A percentile compares a stretch with the other conserved stretches of the same genome.
phyloP scores from a whole-genome alignment of 2,113 vertebrate species.

The Bos taurus region ARS-UCD2.0 NC_037336.1:63656501-63657000 shows the following conservation, averaged over 20 bases:
- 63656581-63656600: background rate
- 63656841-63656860: background rate
- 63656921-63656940: background rate
- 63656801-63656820: background rate
- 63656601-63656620: background rate
- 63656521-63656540: background rate
- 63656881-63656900: background rate
- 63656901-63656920: background rate
- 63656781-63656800: background rate
- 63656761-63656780: background rate
- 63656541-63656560: background rate
- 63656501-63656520: background rate
- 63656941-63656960: background rate
- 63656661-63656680: background rate
- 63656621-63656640: background rate
- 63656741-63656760: background rate
- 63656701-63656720: background rate
- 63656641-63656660: background rate
- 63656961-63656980: background rate
- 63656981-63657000: background rate
- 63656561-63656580: background rate
- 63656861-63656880: background rate
- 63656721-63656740: background rate
- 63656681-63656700: background rate
- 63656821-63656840: background rate